These are phyloP conservation scores for Cryptocephalus primarius DNA, from an alignment of 2,888 invertebrate species.

Conservation along the genomic window DNA sequence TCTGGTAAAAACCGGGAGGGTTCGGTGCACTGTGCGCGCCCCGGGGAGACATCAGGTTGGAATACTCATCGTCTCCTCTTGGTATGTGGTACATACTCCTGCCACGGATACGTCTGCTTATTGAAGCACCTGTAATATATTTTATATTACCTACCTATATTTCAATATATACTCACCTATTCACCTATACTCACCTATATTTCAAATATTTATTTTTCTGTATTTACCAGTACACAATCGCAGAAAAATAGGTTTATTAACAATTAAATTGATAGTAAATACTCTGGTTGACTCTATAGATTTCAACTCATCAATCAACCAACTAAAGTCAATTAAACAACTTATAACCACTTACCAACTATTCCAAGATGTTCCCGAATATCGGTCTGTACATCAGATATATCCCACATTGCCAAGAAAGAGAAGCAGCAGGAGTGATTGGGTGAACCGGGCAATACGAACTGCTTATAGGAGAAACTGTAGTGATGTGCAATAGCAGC, in stretches of 20 bases:
- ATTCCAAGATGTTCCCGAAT: slow-evolving; percentile 88
- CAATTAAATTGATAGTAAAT: too few species aligned
- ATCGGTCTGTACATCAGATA: slow-evolving; percentile 90
- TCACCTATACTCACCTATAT: too few species aligned
- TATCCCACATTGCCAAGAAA: slow-evolving; percentile 89
- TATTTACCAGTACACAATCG: neutral
- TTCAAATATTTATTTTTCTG: neutral
- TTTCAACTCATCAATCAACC: too few species aligned
- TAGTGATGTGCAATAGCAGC: slow-evolving; percentile 93
- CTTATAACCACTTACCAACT: slow-evolving; percentile 50
- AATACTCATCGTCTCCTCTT: slow-evolving; percentile 51
- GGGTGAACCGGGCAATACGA: slow-evolving; percentile 40
- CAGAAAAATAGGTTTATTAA: neutral
- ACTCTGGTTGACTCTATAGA: too few species aligned
- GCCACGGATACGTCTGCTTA: slow-evolving; percentile 68
- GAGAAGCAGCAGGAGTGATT: slow-evolving; percentile 56
- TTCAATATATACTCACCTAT: neutral
- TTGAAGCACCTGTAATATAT: slow-evolving; percentile 55
- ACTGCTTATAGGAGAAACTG: slow-evolving; percentile 90
- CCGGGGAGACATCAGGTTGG: slow-evolving; percentile 26
- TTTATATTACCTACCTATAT: neutral
- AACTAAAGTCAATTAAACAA: neutral
- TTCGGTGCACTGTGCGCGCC: slow-evolving; percentile 27
- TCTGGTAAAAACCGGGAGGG: slow-evolving; percentile 26
- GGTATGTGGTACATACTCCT: slow-evolving; percentile 64